Evolutionary conservation across 2,888 invertebrate genomes (phyloP), one percentile per base, ranked within the genome.

Genomic region (Drymonia ruficornis): DNA sequence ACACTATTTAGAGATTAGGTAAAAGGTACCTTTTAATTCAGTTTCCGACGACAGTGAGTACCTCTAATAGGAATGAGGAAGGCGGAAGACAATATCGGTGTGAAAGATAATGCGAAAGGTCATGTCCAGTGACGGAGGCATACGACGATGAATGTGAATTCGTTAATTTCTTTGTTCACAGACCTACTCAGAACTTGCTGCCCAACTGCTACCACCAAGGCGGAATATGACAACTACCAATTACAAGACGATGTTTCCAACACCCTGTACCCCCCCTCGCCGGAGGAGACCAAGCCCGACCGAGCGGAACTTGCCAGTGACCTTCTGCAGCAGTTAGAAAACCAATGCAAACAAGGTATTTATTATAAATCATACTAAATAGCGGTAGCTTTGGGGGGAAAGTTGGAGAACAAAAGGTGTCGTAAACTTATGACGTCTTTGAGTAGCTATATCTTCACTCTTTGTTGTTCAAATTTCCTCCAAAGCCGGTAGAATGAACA

Each of bases 301-400:
- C 87, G 86, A 59, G 94, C 94, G 18, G 94, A 95, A 80, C 93
- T 94, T 59, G 95, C 95, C 61, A 93, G 92, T 75, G 94, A 95
- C 78, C 91, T 95, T 66, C 90, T 96, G 81, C 94, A 95, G 84
- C 94, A 95, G 87, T 88, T 96, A 66, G 95, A 96, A 74, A 94
- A 93, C 76, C 94, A 94, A 86, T 95, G 94, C 82, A 95, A 95
- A 91, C 94, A 94, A 93, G 95, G 95, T 94, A 79, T 13, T 31
- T 51, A n/a, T 29, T 36, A 5, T 31, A 23, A 23, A 31, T 31
- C 0, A 8, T 31, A 11, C 31, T 9, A 8, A 31, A 31, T 31
- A 31, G 7, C 31, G n/a, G n/a, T n/a, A n/a, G n/a, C n/a, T n/a
- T n/a, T n/a, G n/a, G n/a, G n/a, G n/a, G n/a, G n/a, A n/a, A n/a